phyloP scores from a whole-genome alignment of 1,140 invertebrate species.

The Drosophila funebris region DNA sequence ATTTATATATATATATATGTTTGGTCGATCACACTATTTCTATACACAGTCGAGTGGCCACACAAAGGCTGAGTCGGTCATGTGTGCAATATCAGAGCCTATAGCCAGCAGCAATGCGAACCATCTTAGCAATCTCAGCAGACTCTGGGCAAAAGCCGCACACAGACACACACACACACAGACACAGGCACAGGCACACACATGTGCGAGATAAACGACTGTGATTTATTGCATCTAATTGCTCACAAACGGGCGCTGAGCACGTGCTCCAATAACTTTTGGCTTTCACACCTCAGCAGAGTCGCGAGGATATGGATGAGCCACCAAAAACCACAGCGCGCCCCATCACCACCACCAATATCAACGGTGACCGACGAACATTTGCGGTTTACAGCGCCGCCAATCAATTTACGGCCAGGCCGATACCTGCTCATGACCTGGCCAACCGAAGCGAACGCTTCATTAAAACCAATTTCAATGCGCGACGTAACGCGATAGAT shows the following conservation, averaged over 20 bases:
- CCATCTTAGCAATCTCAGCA: conserved; percentile 33
- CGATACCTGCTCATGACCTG: conserved; percentile 8
- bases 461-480: conserved; percentile 66
- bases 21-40: conserved; percentile 3
- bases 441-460: conserved; percentile 41
- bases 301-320: conserved; percentile 32
- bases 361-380: conserved; percentile 20
- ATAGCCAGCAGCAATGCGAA: conserved; percentile 34
- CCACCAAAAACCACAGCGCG: conserved; percentile 1
- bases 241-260: conserved; percentile 55
- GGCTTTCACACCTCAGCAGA: conserved; percentile 69
- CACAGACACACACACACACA: conserved; percentile 4
- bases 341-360: background rate
- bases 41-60: conserved; percentile 20
- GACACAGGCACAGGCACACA: background rate
- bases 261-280: conserved; percentile 74
- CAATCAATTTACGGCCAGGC: conserved; percentile 62
- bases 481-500: conserved; percentile 29
- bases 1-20: background rate
- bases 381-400: conserved; percentile 52
- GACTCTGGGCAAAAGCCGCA: conserved; percentile 18
- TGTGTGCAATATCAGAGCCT: conserved; percentile 45
- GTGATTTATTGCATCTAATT: conserved; percentile 77
- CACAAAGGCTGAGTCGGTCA: conserved; percentile 28
- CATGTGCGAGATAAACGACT: conserved; percentile 51